Evolutionary conservation across 2,888 invertebrate species (phyloP).

Genomic region (Drosophila lutescens): DNA sequence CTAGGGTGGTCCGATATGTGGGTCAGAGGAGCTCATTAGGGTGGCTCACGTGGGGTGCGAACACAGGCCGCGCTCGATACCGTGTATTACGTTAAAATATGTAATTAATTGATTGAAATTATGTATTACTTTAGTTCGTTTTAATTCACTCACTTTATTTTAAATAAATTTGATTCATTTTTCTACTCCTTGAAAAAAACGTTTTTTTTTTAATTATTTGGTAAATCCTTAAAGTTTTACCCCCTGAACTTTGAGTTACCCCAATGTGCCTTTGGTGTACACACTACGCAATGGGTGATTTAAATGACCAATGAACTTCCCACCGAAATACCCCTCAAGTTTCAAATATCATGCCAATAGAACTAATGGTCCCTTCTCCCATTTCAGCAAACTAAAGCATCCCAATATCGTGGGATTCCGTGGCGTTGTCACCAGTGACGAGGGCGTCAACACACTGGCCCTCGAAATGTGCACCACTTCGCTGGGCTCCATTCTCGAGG

Average conservation of each 20-base stretch:
- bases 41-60: neutral
- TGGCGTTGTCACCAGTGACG: constrained; percentile 83
- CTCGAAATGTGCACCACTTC: constrained; percentile 92
- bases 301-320: neutral
- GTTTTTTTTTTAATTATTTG: no score
- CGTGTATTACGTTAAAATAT: no score
- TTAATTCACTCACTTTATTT: no score
- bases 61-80: no score
- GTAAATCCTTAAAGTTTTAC: neutral
- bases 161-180: no score
- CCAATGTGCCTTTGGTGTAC: neutral
- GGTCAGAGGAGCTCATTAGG: neutral
- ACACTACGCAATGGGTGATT: neutral
- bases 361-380: neutral
- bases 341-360: no score
- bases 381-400: constrained; percentile 87
- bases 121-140: no score
- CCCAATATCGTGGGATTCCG: constrained; percentile 93
- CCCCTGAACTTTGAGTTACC: neutral
- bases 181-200: no score
- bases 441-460: constrained; percentile 87
- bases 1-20: constrained; percentile 13
- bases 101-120: no score
- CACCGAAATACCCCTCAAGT: neutral
- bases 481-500: constrained; percentile 90